Conservation (phyloP, 2,888 invertebrate genomes). For the Drosophila ustulata region DNA sequence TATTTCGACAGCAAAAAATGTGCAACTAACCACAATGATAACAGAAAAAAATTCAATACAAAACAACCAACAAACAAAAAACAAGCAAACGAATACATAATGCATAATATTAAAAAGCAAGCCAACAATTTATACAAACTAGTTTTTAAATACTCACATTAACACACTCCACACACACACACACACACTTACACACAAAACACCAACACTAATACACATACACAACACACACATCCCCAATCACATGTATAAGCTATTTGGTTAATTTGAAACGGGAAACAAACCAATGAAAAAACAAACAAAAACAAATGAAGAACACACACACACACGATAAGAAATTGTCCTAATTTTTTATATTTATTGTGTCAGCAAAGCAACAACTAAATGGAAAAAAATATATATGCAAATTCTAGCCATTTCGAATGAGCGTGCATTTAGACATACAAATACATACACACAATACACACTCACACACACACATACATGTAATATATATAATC, state of each 20-base stretch:
- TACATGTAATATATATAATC: constrained; percentile 6
- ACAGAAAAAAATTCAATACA: constrained; percentile 6
- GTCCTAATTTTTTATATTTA: constrained; percentile 56
- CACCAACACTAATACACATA: constrained; percentile 21
- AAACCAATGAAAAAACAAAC: constrained; percentile 26
- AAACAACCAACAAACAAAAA: constrained; percentile 1
- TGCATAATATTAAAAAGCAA: constrained; percentile 70
- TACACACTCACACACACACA: constrained; percentile 13
- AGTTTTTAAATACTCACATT: constrained; percentile 59
- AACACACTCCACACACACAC: constrained; percentile 22
- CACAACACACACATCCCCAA: constrained; percentile 39
- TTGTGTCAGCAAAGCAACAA: constrained; percentile 55
- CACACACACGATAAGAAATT: constrained; percentile 12
- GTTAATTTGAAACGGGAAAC: constrained; percentile 51
- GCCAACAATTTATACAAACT: constrained; percentile 80
- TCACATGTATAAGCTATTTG: constrained; percentile 53
- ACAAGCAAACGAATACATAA: constrained; percentile 18
- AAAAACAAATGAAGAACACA: background rate
- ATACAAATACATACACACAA: constrained; percentile 41
- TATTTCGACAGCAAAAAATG: constrained; percentile 42
- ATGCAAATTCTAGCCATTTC: constrained; percentile 77
- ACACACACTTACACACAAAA: constrained; percentile 15
- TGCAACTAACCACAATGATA: constrained; percentile 18
- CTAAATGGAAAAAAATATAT: constrained; percentile 20
- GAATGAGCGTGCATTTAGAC: constrained; percentile 76